A percentile compares a stretch with the other conserved stretches of the same genome.
phyloP scores from a whole-genome alignment of 2,797 vertebrate genomes.

The Lepilemur ruficaudatus region DNA sequence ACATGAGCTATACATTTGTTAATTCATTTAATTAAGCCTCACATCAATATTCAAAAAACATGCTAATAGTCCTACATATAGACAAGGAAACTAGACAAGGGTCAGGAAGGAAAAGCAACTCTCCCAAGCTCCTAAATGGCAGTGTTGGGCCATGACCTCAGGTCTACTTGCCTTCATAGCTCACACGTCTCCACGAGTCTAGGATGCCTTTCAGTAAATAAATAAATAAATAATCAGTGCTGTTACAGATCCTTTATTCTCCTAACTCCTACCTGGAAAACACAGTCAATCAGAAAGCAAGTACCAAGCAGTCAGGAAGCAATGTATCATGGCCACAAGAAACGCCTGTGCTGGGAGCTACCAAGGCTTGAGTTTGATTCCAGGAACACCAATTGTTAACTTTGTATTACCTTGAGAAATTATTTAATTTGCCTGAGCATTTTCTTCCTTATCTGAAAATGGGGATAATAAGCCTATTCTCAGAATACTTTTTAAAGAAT shows the following conservation, averaged over 20 bases:
- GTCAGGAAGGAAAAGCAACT: background rate
- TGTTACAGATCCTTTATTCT: background rate
- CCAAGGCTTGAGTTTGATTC: background rate
- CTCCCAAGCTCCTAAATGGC: background rate
- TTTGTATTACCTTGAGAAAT: background rate
- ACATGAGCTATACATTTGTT: background rate
- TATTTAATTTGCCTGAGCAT: background rate
- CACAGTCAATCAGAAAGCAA: background rate
- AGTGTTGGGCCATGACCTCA: background rate
- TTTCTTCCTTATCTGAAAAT: conserved; percentile 3
- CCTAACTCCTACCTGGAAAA: background rate
- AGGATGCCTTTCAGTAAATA: background rate
- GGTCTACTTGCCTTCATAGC: background rate
- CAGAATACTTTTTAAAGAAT: background rate
- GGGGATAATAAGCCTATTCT: background rate
- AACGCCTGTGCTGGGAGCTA: background rate
- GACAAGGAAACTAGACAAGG: background rate
- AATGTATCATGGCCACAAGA: background rate
- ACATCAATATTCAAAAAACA: background rate
- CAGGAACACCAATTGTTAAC: background rate
- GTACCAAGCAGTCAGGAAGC: background rate
- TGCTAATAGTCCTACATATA: background rate
- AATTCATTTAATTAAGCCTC: background rate
- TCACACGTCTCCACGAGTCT: background rate
- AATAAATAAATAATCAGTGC: background rate